A percentile compares a stretch with the other conserved stretches of the same genome.
phyloP scores from a whole-genome alignment of 2,888 invertebrate species.

The Trachelus tabidus region DNA sequence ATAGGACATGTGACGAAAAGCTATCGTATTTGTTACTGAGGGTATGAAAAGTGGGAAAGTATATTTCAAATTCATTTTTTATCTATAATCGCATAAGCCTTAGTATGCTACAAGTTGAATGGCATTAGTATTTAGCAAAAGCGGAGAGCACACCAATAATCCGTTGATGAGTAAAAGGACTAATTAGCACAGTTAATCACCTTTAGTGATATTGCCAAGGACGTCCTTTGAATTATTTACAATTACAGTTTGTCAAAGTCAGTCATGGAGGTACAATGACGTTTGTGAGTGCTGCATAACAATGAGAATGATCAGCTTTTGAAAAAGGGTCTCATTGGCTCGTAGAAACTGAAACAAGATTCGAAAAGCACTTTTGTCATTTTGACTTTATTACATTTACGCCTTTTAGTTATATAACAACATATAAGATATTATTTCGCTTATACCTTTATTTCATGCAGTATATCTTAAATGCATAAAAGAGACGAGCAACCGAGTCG shows the following conservation, averaged over 20 bases:
- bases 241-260: neutral
- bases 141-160: neutral
- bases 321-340: neutral
- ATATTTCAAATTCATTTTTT: neutral
- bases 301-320: neutral
- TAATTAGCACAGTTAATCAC: neutral
- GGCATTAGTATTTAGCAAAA: neutral
- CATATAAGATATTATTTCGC: neutral
- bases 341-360: neutral
- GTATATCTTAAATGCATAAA: neutral
- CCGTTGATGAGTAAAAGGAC: neutral
- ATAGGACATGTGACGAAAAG: neutral
- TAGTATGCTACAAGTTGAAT: neutral
- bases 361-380: neutral
- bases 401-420: neutral
- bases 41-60: neutral
- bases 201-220: neutral
- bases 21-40: neutral
- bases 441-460: neutral
- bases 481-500: neutral
- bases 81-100: neutral
- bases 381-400: neutral
- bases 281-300: neutral
- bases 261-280: neutral
- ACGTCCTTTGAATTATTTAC: conserved; percentile 4